Base-by-base conservation (phyloP, 2,888 invertebrate species). In the Endotricha flammealis region DNA sequence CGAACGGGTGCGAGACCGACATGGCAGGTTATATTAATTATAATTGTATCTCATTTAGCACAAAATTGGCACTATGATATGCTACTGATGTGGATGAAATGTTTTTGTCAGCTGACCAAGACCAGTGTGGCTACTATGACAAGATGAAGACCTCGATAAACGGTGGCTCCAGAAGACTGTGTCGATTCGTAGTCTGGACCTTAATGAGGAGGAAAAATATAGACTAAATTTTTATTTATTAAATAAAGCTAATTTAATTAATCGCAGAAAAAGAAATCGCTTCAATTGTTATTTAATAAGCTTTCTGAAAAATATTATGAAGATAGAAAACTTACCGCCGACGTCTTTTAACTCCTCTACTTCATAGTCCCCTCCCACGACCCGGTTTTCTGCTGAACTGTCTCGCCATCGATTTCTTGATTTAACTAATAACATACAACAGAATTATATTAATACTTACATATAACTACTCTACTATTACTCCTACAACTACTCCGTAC, bases 301-400 rank as follows among this genome's bases (percentile, higher is more conserved):
- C 20, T 17, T 17, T 17, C 4, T 11, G n/a, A n/a, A n/a, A n/a
- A n/a, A n/a, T n/a, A n/a, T n/a, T n/a, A n/a, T n/a, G n/a, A n/a
- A n/a, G n/a, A 24, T 13, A 10, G 6, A 9, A 17, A 27, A 64
- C 88, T 88, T 66, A 90, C 91, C 90, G 90, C 90, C 90, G 74
- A 90, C 87, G 74, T 91, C 90, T 74, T 91, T 90, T 91, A 91
- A 91, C 77, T 92, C 92, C 78, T 92, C 92, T 53, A 91, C 88
- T 59, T 91, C 92, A 73, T 91, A 92, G 80, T 92, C 93, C 50
- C 88, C 88, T 51, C 88, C 88, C 48, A 90, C 81, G 50, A 90
- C 88, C 79, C 90, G 87, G 65, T 89, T 88, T 64, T 90, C 90
- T 44, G 89, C 82, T 20, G 87, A 80, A 46, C 74, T 76, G 60